phyloP scores from a whole-genome alignment of 2,113 vertebrate genomes.

The Rhinopomastus cyanomelas region DNA sequence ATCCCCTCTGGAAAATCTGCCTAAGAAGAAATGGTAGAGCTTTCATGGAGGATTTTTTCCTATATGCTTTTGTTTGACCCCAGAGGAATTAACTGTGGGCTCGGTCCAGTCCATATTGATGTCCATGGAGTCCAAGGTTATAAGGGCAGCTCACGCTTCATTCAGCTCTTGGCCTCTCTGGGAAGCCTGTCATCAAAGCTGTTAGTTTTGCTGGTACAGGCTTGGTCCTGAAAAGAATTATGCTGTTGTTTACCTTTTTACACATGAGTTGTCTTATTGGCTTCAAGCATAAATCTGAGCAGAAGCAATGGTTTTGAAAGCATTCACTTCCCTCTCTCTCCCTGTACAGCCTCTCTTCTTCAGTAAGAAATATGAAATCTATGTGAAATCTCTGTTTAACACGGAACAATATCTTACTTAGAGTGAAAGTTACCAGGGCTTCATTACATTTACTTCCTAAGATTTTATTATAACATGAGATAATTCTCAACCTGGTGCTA shows the following conservation, averaged over 20 bases:
- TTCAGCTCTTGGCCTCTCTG: neutral
- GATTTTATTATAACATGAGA: neutral
- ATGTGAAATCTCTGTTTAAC: neutral
- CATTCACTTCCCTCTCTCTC: neutral
- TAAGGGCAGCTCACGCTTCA: neutral
- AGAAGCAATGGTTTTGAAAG: neutral
- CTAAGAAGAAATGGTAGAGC: neutral
- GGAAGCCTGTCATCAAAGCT: neutral
- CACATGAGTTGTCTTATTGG: neutral
- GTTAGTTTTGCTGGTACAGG: neutral
- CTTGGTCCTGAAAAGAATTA: neutral
- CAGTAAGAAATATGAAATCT: neutral
- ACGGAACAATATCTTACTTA: rapidly evolving
- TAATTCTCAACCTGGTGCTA: neutral
- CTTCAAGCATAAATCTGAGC: neutral
- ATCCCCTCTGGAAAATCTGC: neutral
- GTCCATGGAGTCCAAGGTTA: neutral
- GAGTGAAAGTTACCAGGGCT: rapidly evolving
- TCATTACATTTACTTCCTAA: neutral
- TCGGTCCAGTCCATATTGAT: neutral
- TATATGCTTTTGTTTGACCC: rapidly evolving
- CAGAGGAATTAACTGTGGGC: neutral
- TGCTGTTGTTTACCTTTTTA: neutral
- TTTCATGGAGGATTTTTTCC: neutral
- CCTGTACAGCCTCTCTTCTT: neutral